Evolutionary conservation across 2,113 vertebrate genomes (phyloP), one percentile per base, ranked within the genome.

Genomic region (Perccottus glenii): DNA sequence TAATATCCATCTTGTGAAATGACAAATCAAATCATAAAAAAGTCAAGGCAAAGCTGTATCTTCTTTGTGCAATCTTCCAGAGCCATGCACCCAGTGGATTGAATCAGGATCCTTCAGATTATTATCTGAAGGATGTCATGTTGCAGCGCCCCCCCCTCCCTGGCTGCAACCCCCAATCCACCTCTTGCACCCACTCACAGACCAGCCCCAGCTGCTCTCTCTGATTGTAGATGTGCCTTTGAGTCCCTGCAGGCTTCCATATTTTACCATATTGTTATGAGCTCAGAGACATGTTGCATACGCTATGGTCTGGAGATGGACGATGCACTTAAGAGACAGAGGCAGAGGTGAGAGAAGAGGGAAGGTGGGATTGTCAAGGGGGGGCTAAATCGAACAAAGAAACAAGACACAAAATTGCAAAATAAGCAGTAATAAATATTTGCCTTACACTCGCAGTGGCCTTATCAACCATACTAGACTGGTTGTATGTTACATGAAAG

Each of bases 191-290:
- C n/a, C 67, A 46, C 46, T 52, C 75, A 70, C 46, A 60, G 74
- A 75, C 59, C 50, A 63, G 78, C 56, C 74, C 78, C 73, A 50
- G 44, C 56, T 55, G 70, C 67, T 70, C 61, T 38, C 53, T 50
- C 68, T 70, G 82, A 71, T 87, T 77, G 72, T 57, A 73, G 76
- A 81, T 46, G 67, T 85, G 79, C 57, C 79, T 84, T 72, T 85
- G 60, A 76, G 70, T 62, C 73, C 60, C 83, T 69, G 70, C 73
- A 78, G 84, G 77, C 80, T 72, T 85, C 85, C 88, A 89, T 90
- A 87, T 87, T 90, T 89, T 87, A 86, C 75, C 88, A 88, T 90
- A 78, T 85, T 63, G 73, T 88, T 86, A 70, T 36, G 44, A 67
- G 35, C 11, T 4, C 8, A 67, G 69, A 65, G 82, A 78, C 63